Evolutionary conservation across 2,888 invertebrate species (phyloP), one percentile per base, ranked within the genome.

Genomic region (Dusona sp.): DNA sequence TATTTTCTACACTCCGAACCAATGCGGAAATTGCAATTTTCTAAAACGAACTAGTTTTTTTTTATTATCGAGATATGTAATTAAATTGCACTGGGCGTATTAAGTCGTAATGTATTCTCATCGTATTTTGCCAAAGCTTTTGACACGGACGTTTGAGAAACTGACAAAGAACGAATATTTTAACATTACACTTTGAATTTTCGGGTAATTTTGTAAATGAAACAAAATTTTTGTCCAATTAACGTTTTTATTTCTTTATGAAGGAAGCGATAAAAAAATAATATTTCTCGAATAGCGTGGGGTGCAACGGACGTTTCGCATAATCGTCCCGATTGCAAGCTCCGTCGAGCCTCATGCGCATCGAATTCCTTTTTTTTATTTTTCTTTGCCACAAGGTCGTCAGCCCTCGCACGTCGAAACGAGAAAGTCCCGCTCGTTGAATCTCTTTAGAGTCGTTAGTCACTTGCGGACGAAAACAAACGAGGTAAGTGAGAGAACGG

Each of bases 361-460:
- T n/a, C 22, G n/a, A 22, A 72, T 38, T 48, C 22, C 22, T 22
- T 45, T 42, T 61, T 42, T 74, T 82, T n/a, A n/a, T 72, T 2
- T 73, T 81, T 42, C 13, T 73, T 81, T 64, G 45, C 79, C 61
- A 72, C 82, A 85, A 85, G 85, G 83, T 84, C 86, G 65, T 77
- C 70, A 33, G 38, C 64, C 72, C 33, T 54, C 65, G 54, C 61
- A 16, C 78, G 22, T 61, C 67, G 54, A 83, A 65, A 36, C 45
- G 87, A 82, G 83, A 80, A 64, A 67, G 80, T 72, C 65, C 54
- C 79, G 75, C 61, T 77, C 57, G 57, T 75, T 61, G 29, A 45
- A 54, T 42, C 42, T 51, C 42, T 61, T 61, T 29, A 6, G 29
- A 29, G 61, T 11, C 61, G 16, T 54, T 9, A 33, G 45, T 67